Conservation (phyloP, 2,888 invertebrate species). For the Rhodophaea formosa region DNA sequence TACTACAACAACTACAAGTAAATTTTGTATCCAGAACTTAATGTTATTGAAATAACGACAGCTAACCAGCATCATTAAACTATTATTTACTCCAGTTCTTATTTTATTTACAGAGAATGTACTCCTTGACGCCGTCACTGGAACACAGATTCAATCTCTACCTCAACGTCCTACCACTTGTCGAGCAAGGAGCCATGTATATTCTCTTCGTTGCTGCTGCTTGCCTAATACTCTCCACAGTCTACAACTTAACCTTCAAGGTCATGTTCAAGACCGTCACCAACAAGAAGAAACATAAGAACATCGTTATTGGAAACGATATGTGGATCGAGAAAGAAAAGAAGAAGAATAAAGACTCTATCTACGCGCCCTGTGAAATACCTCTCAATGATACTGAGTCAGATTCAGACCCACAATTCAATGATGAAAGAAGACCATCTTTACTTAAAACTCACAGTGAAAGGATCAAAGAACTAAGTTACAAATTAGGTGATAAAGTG, state of each 20-base stretch:
- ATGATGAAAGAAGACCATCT: constrained; percentile 37
- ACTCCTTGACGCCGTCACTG: constrained; percentile 82
- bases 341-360: constrained; percentile 36
- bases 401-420: constrained; percentile 43
- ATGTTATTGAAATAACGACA: no score
- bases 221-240: constrained; percentile 75
- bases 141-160: constrained; percentile 86
- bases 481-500: constrained; percentile 55
- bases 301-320: constrained; percentile 42
- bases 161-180: constrained; percentile 85
- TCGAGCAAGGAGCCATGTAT: constrained; percentile 81
- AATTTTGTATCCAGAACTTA: no score
- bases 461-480: constrained; percentile 55
- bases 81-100: not conserved
- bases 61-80: not conserved
- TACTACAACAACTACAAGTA: no score
- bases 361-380: constrained; percentile 68
- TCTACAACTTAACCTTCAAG: constrained; percentile 68
- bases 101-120: constrained; percentile 83
- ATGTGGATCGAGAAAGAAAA: constrained; percentile 45
- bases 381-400: constrained; percentile 55
- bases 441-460: constrained; percentile 48
- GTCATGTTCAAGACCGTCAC: constrained; percentile 65
- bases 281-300: constrained; percentile 39
- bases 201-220: constrained; percentile 73